Percentiles rank a stretch among this genome's conserved stretches.
These are phyloP conservation scores for Acanthiza pusilla DNA, from an alignment of 2,797 vertebrate genomes.

Conservation along the genomic window DNA sequence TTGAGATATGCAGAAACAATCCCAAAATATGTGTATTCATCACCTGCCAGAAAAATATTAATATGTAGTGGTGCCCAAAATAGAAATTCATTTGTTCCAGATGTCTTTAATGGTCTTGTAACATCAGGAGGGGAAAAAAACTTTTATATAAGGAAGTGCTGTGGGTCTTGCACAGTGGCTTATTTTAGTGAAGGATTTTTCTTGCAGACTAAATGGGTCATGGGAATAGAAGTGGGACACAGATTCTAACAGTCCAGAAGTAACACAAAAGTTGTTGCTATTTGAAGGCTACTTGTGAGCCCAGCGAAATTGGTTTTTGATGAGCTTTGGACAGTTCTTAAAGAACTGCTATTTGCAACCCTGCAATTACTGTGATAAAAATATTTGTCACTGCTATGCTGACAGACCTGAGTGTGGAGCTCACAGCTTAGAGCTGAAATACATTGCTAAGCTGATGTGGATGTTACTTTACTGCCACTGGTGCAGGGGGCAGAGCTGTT, in stretches of 20 bases:
- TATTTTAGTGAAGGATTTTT: not conserved
- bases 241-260: not conserved
- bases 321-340: not conserved
- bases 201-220: not conserved
- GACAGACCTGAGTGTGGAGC: not conserved
- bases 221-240: not conserved
- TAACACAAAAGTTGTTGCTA: not conserved
- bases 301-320: not conserved
- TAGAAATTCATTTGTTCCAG: not conserved
- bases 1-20: not conserved
- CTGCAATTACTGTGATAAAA: not conserved
- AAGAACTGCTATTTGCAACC: not conserved
- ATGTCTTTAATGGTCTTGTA: not conserved
- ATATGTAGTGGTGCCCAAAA: not conserved
- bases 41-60: not conserved
- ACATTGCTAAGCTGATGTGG: not conserved
- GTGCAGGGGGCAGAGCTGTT: not conserved
- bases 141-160: not conserved
- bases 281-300: not conserved
- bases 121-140: not conserved
- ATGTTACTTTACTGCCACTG: not conserved
- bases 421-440: not conserved
- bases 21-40: not conserved
- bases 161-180: not conserved
- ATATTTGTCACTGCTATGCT: not conserved